Base-by-base conservation (phyloP, 2,113 vertebrate species). In the Prochilodus magdalenae region DNA sequence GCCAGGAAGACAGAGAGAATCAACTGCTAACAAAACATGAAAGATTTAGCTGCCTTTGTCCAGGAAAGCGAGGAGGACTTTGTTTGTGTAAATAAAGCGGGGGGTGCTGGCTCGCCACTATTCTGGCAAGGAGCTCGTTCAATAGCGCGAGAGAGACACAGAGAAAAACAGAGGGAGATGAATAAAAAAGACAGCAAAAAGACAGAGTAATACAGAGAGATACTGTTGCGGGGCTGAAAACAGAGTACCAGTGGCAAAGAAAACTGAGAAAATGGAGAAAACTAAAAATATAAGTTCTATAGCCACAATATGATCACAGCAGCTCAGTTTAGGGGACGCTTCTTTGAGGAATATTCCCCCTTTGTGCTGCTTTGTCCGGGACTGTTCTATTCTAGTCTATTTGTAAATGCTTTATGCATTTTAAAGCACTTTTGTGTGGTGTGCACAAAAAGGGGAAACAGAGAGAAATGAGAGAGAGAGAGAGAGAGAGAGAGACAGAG, bases 11-110 rank as follows among this genome's bases (percentile, higher is more conserved):
- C 97, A 98, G 97, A 96, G 96, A 97, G 96, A 98, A 98, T 98
- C 97, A 98, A 99, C 96, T 95, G 94, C 96, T 98, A 96, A 99
- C 97, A 99, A 99, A 98, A 99, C 97, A 98, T 99, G 98, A 99
- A 99, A 98, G 98, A 98, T 99, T 97, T 98, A 98, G 96, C 96
- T 96, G 96, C 96, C 97, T 99, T 99, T 98, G 97, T 99, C 94
- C 95, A 94, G 96, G 96, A 96, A 96, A 97, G 96, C 96, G 95
- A 98, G 96, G 95, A 95, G 96, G 95, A 98, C 96, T 98, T 98
- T 96, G 94, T 95, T 95, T 99, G 98, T 98, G 97, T 99, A 99
- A 99, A 99, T 98, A 99, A 97, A 98, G 95, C 96, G 96, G 96
- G 95, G 95, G 94, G 94, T 90, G 80, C 95, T 95, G 96, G 95